A percentile compares a stretch with the other conserved stretches of the same genome.
Conservation (phyloP, 1,140 invertebrate genomes). For the Pseudobourletiella spinata region DNA sequence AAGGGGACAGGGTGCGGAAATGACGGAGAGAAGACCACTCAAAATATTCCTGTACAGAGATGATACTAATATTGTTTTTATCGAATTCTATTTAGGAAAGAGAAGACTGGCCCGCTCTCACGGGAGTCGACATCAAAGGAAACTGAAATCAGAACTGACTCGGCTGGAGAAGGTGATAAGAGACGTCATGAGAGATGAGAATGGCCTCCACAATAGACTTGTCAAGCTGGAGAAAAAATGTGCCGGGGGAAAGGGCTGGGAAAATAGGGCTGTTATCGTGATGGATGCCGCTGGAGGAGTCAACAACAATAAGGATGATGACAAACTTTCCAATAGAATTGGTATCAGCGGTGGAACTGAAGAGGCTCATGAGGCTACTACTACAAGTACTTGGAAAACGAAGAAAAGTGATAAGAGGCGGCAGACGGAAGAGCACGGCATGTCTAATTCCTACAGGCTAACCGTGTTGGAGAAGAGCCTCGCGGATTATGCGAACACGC, state of each 20-base stretch:
- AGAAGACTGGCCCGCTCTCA: too few relatives aligned
- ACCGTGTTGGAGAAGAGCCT: constrained; percentile 7
- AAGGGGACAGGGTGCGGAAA: too few relatives aligned
- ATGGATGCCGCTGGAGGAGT: not conserved
- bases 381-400: too few relatives aligned
- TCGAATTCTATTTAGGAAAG: too few relatives aligned
- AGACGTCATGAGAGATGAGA: constrained; percentile 4
- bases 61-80: too few relatives aligned
- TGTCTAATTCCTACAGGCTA: not conserved
- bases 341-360: not conserved
- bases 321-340: not conserved
- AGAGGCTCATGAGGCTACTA: not conserved
- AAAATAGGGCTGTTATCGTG: not conserved
- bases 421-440: not conserved
- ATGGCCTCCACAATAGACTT: not conserved
- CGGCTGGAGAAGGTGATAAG: constrained; percentile 7
- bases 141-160: constrained; percentile 3
- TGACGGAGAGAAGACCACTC: too few relatives aligned
- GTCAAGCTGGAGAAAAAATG: constrained; percentile 1
- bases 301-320: not conserved
- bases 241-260: not conserved
- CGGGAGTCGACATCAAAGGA: not conserved
- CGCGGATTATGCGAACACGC: constrained; percentile 8
- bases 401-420: not conserved
- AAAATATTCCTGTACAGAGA: too few relatives aligned